Evolutionary conservation across 2,113 vertebrate genomes (phyloP).

Genomic region (Odontesthes bonariensis): DNA sequence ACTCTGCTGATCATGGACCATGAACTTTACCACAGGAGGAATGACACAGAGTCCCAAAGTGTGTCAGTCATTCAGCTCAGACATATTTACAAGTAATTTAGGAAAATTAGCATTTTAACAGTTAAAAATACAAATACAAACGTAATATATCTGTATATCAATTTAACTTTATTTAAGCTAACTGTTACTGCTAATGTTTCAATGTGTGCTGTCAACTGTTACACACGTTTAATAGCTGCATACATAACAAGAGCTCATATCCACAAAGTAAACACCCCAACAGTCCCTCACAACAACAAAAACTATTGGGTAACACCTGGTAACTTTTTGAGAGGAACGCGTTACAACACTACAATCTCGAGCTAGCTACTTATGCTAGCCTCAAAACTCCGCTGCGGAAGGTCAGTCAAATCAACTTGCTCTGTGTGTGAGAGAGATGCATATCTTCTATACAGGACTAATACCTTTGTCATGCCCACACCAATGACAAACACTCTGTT

Average conservation of each 20-base stretch:
- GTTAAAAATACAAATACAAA: neutral
- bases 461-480: constrained; percentile 98
- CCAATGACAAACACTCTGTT: constrained; percentile 92
- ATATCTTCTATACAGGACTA: neutral
- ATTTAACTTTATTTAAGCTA: neutral
- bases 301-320: neutral
- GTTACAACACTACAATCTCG: neutral
- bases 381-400: neutral
- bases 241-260: neutral
- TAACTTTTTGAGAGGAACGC: no score
- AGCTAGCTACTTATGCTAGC: constrained; percentile 27
- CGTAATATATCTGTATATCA: neutral
- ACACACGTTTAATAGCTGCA: neutral
- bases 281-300: neutral
- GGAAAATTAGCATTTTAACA: neutral
- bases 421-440: neutral
- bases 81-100: accelerated
- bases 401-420: no score
- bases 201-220: neutral
- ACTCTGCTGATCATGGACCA: constrained; percentile 37
- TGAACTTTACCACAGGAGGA: neutral
- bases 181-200: constrained; percentile 1
- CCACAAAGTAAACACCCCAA: neutral
- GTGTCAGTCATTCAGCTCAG: neutral
- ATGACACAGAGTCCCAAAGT: neutral